Conservation (phyloP, 2,888 invertebrate species). For the Drosophila meridionalis region DNA sequence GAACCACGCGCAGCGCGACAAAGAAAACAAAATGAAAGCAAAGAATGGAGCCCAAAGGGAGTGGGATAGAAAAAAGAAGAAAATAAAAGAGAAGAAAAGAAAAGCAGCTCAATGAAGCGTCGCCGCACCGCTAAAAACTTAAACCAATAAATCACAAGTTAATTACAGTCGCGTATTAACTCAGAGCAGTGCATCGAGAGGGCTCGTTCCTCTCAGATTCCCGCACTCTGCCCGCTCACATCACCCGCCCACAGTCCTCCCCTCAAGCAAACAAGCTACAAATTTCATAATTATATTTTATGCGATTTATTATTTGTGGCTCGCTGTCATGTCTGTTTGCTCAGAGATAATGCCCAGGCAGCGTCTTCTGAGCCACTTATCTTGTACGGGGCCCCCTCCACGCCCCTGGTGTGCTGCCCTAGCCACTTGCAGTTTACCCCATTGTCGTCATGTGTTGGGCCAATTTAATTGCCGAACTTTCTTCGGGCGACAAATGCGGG, state of each 20-base stretch:
- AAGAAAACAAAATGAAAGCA: constrained; percentile 23
- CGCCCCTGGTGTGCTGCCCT: background rate
- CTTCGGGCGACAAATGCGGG: constrained; percentile 62
- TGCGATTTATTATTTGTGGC: constrained; percentile 82
- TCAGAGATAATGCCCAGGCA: constrained; percentile 74
- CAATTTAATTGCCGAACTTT: constrained; percentile 78
- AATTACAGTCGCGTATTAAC: constrained; percentile 83
- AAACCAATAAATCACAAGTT: constrained; percentile 83
- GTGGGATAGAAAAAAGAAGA: constrained; percentile 9
- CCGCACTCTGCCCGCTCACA: background rate
- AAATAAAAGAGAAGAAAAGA: constrained; percentile 39
- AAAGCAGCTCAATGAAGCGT: constrained; percentile 62
- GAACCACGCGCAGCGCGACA: constrained; percentile 48
- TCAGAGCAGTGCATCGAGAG: constrained; percentile 69
- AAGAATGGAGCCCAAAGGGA: constrained; percentile 9
- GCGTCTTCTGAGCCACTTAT: constrained; percentile 58
- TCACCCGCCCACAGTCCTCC: background rate
- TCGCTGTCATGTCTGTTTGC: constrained; percentile 78
- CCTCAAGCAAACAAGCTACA: constrained; percentile 59
- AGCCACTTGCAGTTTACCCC: constrained; percentile 46
- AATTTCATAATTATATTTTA: constrained; percentile 84
- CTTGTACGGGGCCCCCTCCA: constrained; percentile 25
- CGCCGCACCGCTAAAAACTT: constrained; percentile 72
- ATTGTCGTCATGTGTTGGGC: constrained; percentile 69
- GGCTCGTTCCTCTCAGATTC: constrained; percentile 16